Percentiles rank a stretch among this genome's conserved stretches.
phyloP scores from a whole-genome alignment of 2,113 vertebrate species.

The Centropus bengalensis region DNA sequence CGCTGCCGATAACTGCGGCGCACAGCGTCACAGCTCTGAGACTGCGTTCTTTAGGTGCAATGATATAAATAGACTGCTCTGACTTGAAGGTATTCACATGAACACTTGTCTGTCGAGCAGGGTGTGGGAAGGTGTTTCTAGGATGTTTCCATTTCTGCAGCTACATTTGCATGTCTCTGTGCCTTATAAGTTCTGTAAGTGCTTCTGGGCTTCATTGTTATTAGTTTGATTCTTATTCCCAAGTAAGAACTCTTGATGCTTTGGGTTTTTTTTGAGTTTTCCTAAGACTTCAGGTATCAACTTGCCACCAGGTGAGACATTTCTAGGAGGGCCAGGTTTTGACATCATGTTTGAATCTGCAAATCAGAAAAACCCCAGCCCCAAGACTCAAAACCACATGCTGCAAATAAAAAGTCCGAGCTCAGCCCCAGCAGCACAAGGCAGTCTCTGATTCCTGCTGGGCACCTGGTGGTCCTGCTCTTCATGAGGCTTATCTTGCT shows the following conservation, averaged over 20 bases:
- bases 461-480: not conserved
- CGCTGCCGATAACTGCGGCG: not conserved
- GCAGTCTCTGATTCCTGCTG: not conserved
- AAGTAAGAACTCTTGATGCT: not conserved
- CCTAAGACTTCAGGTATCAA: not conserved
- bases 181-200: not conserved
- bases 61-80: not conserved
- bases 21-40: not conserved
- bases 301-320: not conserved
- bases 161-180: not conserved
- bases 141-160: constrained; percentile 11
- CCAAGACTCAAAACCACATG: not conserved
- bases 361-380: not conserved
- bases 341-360: not conserved
- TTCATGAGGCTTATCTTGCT: not conserved
- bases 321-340: not conserved
- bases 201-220: not conserved
- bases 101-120: not conserved
- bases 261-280: not conserved
- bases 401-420: not conserved
- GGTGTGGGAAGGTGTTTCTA: constrained; percentile 23
- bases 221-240: not conserved
- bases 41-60: not conserved
- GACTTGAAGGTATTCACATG: not conserved
- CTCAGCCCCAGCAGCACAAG: not conserved